A percentile compares a stretch with the other conserved stretches of the same genome.
Evolutionary conservation across 2,888 invertebrate genomes (phyloP).

Genomic region (Lithophane ornitopus): DNA sequence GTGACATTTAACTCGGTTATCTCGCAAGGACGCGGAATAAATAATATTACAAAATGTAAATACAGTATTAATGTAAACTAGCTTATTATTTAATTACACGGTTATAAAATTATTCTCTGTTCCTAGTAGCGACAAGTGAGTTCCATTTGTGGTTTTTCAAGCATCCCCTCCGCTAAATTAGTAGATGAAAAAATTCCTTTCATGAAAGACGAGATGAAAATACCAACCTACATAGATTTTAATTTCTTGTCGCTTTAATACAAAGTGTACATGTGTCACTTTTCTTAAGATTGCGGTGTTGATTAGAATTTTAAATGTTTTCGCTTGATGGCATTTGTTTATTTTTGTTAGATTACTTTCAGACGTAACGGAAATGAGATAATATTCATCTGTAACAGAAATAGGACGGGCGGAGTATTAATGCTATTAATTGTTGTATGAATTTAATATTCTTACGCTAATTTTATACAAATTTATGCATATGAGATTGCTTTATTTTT

Average conservation of each 20-base stretch:
- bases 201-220: conserved; percentile 39
- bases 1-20: conserved; percentile 58
- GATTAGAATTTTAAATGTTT: conserved; percentile 29
- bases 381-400: conserved; percentile 3
- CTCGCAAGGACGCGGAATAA: conserved; percentile 44
- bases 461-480: not conserved
- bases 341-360: conserved; percentile 9
- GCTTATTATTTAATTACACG: conserved; percentile 59
- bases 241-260: conserved; percentile 40
- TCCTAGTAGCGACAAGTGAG: conserved; percentile 49
- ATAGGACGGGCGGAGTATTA: not conserved
- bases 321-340: conserved; percentile 8
- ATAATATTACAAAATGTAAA: conserved; percentile 45
- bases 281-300: conserved; percentile 20
- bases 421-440: not conserved
- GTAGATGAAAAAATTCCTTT: conserved; percentile 50
- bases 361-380: conserved; percentile 12
- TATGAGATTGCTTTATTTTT: not conserved
- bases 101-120: conserved; percentile 49
- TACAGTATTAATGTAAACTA: conserved; percentile 36
- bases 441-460: not conserved
- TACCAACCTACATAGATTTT: conserved; percentile 39
- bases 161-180: conserved; percentile 43
- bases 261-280: conserved; percentile 32
- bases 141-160: conserved; percentile 48